Evolutionary conservation across 2,888 invertebrate genomes (phyloP).

Genomic region (Pachycephus smyrnensis): DNA sequence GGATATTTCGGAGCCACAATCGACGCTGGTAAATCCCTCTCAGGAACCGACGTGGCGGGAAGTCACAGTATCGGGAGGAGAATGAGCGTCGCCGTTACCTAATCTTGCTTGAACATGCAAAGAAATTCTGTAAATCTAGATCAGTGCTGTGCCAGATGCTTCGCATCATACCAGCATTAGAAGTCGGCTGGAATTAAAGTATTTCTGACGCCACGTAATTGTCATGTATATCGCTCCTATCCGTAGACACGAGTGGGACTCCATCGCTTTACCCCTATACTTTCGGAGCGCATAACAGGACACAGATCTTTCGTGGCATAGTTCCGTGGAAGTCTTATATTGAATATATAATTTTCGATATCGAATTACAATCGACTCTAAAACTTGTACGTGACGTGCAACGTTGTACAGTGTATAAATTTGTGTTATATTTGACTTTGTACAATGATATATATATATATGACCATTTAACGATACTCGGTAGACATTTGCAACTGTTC

Average conservation of each 20-base stretch:
- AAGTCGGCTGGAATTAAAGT: background rate
- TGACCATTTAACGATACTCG: background rate
- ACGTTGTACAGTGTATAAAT: conserved; percentile 38
- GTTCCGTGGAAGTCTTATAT: background rate
- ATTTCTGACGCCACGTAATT: background rate
- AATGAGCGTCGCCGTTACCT: conserved; percentile 52
- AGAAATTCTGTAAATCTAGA: conserved; percentile 4
- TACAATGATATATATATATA: conserved; percentile 16
- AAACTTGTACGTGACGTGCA: conserved; percentile 23
- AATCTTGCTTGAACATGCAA: conserved; percentile 7
- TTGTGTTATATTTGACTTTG: conserved; percentile 40
- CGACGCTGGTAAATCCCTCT: conserved; percentile 54
- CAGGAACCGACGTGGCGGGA: conserved; percentile 68
- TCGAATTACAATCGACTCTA: background rate
- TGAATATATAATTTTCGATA: background rate
- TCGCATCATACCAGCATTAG: background rate
- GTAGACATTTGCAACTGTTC: background rate
- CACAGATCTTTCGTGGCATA: background rate
- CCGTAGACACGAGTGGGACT: background rate
- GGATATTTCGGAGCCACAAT: conserved; percentile 61
- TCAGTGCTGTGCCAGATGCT: background rate
- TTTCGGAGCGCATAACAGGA: background rate
- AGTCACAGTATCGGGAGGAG: conserved; percentile 70
- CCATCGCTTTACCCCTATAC: background rate
- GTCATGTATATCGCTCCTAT: conserved; percentile 1